Conservation (phyloP, 2,888 invertebrate genomes). For the Aproaerema taeniolella region DNA sequence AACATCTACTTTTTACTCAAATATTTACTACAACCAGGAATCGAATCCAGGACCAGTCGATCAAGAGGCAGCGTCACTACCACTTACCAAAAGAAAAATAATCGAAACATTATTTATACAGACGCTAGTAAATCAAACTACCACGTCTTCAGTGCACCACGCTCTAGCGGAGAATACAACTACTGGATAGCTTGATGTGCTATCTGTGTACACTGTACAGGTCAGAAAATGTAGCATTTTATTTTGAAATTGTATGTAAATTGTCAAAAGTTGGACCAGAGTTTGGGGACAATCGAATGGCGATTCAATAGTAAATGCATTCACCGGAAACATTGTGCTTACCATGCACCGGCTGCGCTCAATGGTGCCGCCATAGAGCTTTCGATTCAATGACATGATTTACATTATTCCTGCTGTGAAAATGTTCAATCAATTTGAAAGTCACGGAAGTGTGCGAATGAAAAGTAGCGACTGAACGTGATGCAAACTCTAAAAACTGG, state of each 20-base stretch:
- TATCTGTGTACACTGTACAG: no score
- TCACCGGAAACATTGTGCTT: conserved; percentile 54
- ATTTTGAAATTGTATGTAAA: conserved; percentile 4
- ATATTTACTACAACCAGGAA: no score
- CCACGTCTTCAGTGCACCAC: no score
- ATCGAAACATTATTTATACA: no score
- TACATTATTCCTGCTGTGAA: conserved; percentile 51
- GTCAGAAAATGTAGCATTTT: background rate
- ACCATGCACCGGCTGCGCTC: conserved; percentile 55
- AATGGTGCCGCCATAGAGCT: conserved; percentile 29
- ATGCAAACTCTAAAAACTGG: background rate
- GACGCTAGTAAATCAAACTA: no score
- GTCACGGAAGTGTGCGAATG: conserved; percentile 23
- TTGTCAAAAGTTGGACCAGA: conserved; percentile 1
- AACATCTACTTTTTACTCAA: no score
- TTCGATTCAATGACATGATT: conserved; percentile 60
- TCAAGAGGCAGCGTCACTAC: no score
- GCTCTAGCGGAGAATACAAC: no score
- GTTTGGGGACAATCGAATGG: conserved; percentile 40
- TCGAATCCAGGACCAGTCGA: no score
- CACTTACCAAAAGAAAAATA: no score
- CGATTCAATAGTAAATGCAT: conserved; percentile 53
- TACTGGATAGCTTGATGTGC: no score
- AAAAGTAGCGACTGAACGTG: conserved; percentile 6
- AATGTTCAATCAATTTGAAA: conserved; percentile 45